Conservation (phyloP, 2,113 vertebrate species). For the Diadophis punctatus region DNA sequence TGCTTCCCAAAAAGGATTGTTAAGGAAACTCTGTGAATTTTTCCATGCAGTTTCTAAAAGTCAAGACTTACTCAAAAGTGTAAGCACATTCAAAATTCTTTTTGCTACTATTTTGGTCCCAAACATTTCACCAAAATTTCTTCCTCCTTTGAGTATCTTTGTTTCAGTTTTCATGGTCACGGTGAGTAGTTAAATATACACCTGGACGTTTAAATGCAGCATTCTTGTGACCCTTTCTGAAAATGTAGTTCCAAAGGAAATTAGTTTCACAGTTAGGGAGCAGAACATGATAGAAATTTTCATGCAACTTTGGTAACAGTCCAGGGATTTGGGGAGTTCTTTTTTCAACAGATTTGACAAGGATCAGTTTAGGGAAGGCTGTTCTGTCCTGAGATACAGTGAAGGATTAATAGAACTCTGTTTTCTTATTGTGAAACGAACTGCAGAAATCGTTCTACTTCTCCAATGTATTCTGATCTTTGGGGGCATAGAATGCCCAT, state of each 20-base stretch:
- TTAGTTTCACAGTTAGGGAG: background rate
- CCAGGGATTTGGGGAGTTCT: background rate
- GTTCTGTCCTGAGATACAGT: background rate
- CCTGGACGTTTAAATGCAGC: background rate
- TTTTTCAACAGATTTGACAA: background rate
- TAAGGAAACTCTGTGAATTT: background rate
- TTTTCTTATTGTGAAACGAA: background rate
- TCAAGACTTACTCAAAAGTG: background rate
- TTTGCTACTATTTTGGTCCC: background rate
- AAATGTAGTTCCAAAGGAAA: background rate
- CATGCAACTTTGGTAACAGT: background rate
- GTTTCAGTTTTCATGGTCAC: background rate
- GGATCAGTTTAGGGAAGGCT: background rate
- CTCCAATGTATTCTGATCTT: background rate
- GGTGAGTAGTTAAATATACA: background rate
- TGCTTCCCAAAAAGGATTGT: background rate
- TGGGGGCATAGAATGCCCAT: background rate
- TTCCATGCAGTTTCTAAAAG: background rate
- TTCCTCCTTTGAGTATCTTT: background rate
- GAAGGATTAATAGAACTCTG: background rate
- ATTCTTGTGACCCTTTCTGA: background rate
- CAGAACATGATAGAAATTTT: background rate
- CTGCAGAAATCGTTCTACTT: background rate
- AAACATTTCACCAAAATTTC: background rate
- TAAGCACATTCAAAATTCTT: background rate